Percentiles rank a stretch among this genome's conserved stretches.
Evolutionary conservation across 2,888 invertebrate genomes (phyloP).

Genomic region (Artemia sinica): DNA sequence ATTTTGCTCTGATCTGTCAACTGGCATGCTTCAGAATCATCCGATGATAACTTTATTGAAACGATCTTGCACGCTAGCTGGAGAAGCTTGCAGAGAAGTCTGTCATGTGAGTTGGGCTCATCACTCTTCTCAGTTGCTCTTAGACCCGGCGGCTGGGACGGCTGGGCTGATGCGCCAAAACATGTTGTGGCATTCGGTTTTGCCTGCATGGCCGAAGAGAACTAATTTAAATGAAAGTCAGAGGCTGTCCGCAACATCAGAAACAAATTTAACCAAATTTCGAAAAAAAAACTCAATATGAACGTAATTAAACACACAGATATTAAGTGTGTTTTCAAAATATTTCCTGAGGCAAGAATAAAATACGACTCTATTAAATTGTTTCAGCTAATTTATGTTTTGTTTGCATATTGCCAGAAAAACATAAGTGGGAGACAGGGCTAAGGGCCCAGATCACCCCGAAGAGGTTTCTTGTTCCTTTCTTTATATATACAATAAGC

Average conservation of each 20-base stretch:
- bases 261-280: too few relatives aligned
- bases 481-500: too few relatives aligned
- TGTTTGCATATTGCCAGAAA: too few relatives aligned
- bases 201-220: constrained; percentile 6
- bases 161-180: background rate
- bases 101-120: background rate
- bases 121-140: background rate
- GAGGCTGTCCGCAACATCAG: constrained; percentile 2
- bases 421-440: too few relatives aligned
- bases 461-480: too few relatives aligned
- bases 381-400: too few relatives aligned
- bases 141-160: background rate
- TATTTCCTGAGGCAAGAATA: too few relatives aligned
- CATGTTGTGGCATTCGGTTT: constrained; percentile 5
- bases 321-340: too few relatives aligned
- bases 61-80: background rate
- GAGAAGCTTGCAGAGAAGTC: constrained; percentile 10
- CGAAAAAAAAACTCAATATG: too few relatives aligned
- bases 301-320: too few relatives aligned
- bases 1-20: constrained; percentile 7
- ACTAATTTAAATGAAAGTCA: constrained; percentile 14
- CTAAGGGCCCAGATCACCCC: too few relatives aligned
- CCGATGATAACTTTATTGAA: background rate
- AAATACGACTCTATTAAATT: too few relatives aligned
- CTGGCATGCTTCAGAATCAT: background rate